A percentile compares a stretch with the other conserved stretches of the same genome.
Evolutionary conservation across 2,113 vertebrate species (phyloP).

Genomic region (Nothoprocta pentlandii): DNA sequence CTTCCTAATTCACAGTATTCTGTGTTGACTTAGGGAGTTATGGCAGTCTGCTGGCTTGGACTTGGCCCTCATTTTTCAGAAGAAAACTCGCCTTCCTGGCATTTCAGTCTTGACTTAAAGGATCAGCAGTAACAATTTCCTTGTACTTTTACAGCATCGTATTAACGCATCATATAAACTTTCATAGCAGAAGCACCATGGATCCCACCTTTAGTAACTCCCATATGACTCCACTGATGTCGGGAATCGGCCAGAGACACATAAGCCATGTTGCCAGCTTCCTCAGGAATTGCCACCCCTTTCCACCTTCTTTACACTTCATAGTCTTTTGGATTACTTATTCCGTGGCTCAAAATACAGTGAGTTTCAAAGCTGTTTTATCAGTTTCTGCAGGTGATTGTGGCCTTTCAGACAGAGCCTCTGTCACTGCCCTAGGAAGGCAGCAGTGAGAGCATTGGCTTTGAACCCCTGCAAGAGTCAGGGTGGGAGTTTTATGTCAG

Average conservation of each 20-base stretch:
- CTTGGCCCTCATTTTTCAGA: neutral
- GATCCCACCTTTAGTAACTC: neutral
- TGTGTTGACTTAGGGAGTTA: neutral
- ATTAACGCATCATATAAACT: accelerated
- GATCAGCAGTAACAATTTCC: neutral
- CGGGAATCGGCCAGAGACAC: neutral
- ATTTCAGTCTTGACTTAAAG: neutral
- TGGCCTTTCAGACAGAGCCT: neutral
- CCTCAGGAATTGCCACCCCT: neutral
- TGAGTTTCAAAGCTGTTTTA: neutral
- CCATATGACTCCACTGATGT: neutral
- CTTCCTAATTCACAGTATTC: neutral
- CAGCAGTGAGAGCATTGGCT: neutral
- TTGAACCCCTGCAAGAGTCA: neutral
- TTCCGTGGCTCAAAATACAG: neutral
- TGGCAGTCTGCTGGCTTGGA: neutral
- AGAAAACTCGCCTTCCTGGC: neutral
- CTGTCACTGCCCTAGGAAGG: neutral
- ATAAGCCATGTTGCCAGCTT: neutral
- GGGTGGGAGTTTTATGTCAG: neutral
- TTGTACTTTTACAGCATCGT: accelerated
- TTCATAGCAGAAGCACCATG: neutral
- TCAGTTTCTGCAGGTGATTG: neutral
- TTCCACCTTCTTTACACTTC: neutral
- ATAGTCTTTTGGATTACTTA: neutral